Conservation (phyloP, 2,797 vertebrate genomes). For the Synanceia verrucosa region DNA sequence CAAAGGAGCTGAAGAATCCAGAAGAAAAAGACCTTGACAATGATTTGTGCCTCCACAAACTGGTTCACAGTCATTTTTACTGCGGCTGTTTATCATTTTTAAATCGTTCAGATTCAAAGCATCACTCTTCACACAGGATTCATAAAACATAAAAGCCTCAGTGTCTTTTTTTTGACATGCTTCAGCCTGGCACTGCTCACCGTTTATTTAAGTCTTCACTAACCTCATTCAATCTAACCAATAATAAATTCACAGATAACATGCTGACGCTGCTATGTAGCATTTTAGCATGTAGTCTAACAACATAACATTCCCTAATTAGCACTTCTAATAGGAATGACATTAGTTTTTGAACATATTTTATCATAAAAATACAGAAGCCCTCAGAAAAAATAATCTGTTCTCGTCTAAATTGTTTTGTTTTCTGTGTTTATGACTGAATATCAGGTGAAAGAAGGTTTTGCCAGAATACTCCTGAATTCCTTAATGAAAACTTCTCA, state of each 20-base stretch:
- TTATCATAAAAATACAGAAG: too few relatives aligned
- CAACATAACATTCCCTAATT: too few relatives aligned
- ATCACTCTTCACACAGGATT: constrained; percentile 62
- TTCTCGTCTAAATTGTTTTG: too few relatives aligned
- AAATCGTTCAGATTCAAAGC: constrained; percentile 51
- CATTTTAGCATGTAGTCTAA: too few relatives aligned
- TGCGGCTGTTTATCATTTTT: constrained; percentile 70
- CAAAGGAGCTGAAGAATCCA: constrained; percentile 53
- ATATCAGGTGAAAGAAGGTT: too few relatives aligned
- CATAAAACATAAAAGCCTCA: constrained; percentile 73
- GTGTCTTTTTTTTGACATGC: constrained; percentile 39
- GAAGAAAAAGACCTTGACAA: constrained; percentile 39
- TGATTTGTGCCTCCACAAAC: constrained; percentile 68
- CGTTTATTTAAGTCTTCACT: constrained; percentile 62
- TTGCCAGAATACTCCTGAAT: too few relatives aligned
- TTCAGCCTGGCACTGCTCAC: constrained; percentile 53
- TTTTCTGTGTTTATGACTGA: too few relatives aligned
- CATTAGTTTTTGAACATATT: too few relatives aligned
- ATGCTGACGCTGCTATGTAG: not conserved
- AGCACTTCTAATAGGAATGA: too few relatives aligned
- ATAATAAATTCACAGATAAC: constrained; percentile 3
- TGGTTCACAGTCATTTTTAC: constrained; percentile 58
- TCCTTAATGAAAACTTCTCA: too few relatives aligned
- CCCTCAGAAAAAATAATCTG: too few relatives aligned
- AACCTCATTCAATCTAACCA: constrained; percentile 26